Evolutionary conservation across 2,888 invertebrate genomes (phyloP).

Genomic region (Proisotoma minuta): DNA sequence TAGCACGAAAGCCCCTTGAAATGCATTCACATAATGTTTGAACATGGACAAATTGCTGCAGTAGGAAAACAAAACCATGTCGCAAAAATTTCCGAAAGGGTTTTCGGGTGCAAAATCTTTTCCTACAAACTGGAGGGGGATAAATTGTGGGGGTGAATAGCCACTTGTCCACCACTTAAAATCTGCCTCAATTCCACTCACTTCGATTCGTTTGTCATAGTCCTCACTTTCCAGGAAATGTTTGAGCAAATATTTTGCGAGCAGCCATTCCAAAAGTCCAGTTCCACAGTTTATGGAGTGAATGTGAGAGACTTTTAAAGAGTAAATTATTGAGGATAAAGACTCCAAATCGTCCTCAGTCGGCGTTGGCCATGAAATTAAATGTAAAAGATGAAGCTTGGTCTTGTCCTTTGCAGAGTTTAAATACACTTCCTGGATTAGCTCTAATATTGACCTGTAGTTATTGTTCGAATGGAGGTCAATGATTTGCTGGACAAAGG

Average conservation of each 20-base stretch:
- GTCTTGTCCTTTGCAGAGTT: slow-evolving; percentile 24
- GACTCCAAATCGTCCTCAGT: slow-evolving; percentile 61
- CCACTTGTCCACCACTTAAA: slow-evolving; percentile 72
- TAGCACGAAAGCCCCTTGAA: slow-evolving; percentile 62
- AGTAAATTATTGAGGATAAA: slow-evolving; percentile 51
- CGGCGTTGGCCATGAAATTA: slow-evolving; percentile 71
- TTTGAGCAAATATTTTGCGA: slow-evolving; percentile 51
- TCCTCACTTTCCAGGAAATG: slow-evolving; percentile 27
- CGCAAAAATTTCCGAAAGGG: slow-evolving; percentile 49
- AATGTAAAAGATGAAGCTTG: slow-evolving; percentile 34
- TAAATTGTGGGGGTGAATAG: slow-evolving; percentile 69
- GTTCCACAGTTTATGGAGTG: slow-evolving; percentile 74
- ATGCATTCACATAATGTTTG: slow-evolving; percentile 61
- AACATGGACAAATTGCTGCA: slow-evolving; percentile 71
- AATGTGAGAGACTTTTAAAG: slow-evolving; percentile 50
- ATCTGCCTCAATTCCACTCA: slow-evolving; percentile 72
- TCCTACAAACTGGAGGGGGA: slow-evolving; percentile 60
- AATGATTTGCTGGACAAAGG: slow-evolving; percentile 34
- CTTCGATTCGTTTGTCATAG: slow-evolving; percentile 49
- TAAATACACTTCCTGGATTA: slow-evolving; percentile 22
- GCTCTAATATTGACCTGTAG: slow-evolving; percentile 21
- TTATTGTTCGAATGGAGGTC: slow-evolving; percentile 22
- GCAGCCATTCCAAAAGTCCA: slow-evolving; percentile 76
- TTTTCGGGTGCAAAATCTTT: slow-evolving; percentile 52
- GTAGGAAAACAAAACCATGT: slow-evolving; percentile 71